Base-by-base conservation (phyloP, 2,888 invertebrate species). In the Netelia virgata region DNA sequence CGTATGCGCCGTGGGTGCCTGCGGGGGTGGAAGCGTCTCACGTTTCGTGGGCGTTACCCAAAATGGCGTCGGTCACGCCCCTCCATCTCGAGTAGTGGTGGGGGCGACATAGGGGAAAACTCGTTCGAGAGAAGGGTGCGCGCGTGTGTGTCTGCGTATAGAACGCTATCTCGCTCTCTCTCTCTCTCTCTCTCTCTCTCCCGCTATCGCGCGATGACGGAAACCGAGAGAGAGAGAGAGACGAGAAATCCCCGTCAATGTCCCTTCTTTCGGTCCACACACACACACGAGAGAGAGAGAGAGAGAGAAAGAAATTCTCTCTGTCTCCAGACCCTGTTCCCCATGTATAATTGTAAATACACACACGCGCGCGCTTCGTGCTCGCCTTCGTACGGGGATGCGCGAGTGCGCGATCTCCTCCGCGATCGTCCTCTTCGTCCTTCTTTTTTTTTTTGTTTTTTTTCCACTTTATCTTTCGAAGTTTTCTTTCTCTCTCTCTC, bases 41-140 rank as follows among this genome's bases (percentile, higher is more conserved):
- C 77, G 89, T 88, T 87, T 89, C 87, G 91, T 91, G 90, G 92
- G 92, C 92, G 92, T 91, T 89, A 91, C 92, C 91, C 91, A 93
- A 92, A 90, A 92, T 92, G 92, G 92, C 92, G 91, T 89, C 89
- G 82, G 89, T 87, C 88, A 90, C 91, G 90, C 90, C 92, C 90
- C 90, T 11, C 47, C 87, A 66, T 41, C 43, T 43, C n/a, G 73
- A 5, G 16, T 14, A 0, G 0, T 76, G 82, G 92, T 91, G 91
- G 92, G 91, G 82, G 89, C 89, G 88, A 81, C 63, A 75, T 73
- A 91, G 92, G 92, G 91, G 92, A 91, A 89, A 57, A 43, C 41
- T 3, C 5, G 41, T 18, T 10, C 16, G 70, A 64, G 87, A 86
- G 88, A 89, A 90, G 91, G 87, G 88, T 85, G 74, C 50, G 57